phyloP scores from a whole-genome alignment of 2,888 invertebrate species.

The Deroplatys truncata region DNA sequence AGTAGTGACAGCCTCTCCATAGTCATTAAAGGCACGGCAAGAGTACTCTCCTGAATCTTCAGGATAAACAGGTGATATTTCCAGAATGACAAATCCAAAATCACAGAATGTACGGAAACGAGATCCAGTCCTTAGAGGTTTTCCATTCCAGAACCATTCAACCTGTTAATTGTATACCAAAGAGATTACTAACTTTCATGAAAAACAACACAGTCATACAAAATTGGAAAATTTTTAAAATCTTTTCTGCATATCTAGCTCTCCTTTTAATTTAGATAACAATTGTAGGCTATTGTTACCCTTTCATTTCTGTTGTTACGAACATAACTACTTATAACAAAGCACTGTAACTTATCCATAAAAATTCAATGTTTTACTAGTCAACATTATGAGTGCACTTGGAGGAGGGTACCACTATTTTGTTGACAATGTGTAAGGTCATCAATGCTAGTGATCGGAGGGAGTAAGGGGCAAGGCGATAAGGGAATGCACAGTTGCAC shows the following conservation, averaged over 20 bases:
- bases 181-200: background rate
- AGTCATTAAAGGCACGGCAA: conserved; percentile 83
- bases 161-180: conserved; percentile 50
- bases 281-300: too few relatives aligned
- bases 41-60: conserved; percentile 93
- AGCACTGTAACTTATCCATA: too few relatives aligned
- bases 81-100: conserved; percentile 95
- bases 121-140: conserved; percentile 81
- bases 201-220: background rate
- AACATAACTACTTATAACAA: too few relatives aligned
- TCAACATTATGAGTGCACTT: too few relatives aligned
- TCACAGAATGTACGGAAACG: conserved; percentile 96
- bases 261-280: too few relatives aligned
- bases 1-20: conserved; percentile 87
- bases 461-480: too few relatives aligned
- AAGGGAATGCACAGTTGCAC: too few relatives aligned
- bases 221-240: background rate
- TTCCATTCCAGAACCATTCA: conserved; percentile 94
- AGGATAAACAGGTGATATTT: conserved; percentile 95
- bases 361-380: too few relatives aligned
- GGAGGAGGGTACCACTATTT: too few relatives aligned
- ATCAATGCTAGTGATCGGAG: too few relatives aligned
- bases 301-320: too few relatives aligned
- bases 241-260: background rate
- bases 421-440: too few relatives aligned